Evolutionary conservation across 2,888 invertebrate genomes (phyloP), one percentile per base, ranked within the genome.

Genomic region (Drosophila meridionalis): DNA sequence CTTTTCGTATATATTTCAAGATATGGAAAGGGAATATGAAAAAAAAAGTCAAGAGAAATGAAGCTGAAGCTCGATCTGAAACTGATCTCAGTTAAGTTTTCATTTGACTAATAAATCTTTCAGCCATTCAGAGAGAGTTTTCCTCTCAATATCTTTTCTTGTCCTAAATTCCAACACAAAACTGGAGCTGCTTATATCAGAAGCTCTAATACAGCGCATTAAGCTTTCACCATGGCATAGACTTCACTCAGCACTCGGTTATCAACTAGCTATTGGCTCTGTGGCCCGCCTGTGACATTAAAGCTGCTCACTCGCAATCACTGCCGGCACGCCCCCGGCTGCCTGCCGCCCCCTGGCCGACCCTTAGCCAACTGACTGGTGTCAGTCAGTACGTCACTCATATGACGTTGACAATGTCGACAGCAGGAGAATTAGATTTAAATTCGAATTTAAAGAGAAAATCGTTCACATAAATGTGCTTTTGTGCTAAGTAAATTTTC

Each of bases 351-450:
- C 47, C 3, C 59, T 30, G 12, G 28, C 4, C 7, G 5, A 11
- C 65, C 28, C 32, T 8, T 7, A 36, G 53, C 36, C 30, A 48
- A 48, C 20, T 60, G 45, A 65, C 52, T 77, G 73, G 45, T 75
- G 80, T 73, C 76, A 87, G 67, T 76, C 76, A 69, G 88, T 76
- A 70, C 76, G 89, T 89, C 83, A 83, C 82, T 83, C 83, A 83
- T 62, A 59, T 43, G 69, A 53, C 70, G 72, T 77, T 89, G 90
- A 89, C 88, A 82, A 65, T 76, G 84, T 79, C 76, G 83, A 79
- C 76, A 87, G 87, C 70, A 67, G 48, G 69, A 80, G 90, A 89
- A 85, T 87, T 77, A 83, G 86, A 85, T 85, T 87, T 89, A 80
- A 89, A 87, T 83, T 82, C 53, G 73, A 71, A 64, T 68, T 76